These are phyloP conservation scores for Cichladusa arquata DNA, from an alignment of 2,113 vertebrate genomes.

Conservation along the genomic window DNA sequence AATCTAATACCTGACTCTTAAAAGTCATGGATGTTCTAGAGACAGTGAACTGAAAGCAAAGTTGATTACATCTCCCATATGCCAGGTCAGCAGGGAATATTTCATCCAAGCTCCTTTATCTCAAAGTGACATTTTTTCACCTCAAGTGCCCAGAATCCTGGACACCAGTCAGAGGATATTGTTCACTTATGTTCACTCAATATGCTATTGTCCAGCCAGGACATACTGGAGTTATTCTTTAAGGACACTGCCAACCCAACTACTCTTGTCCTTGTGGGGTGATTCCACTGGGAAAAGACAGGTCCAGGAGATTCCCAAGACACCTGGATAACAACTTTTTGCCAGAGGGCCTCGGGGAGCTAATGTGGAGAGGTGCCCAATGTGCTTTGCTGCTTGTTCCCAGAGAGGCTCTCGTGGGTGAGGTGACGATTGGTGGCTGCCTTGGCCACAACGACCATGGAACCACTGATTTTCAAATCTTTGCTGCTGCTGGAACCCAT, in stretches of 20 bases:
- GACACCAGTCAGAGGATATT: background rate
- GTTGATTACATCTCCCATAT: background rate
- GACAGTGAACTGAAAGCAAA: background rate
- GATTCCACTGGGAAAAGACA: background rate
- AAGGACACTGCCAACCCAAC: background rate
- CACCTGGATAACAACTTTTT: background rate
- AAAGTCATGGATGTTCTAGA: background rate
- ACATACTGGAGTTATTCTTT: background rate
- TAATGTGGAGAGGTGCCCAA: background rate
- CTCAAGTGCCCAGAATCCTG: background rate
- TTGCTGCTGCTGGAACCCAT: background rate
- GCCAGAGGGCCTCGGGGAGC: background rate
- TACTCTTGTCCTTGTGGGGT: background rate
- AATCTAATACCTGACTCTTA: background rate
- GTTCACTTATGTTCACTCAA: background rate
- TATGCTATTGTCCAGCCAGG: background rate
- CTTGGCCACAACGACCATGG: background rate
- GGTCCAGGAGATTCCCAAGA: background rate
- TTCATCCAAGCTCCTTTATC: background rate
- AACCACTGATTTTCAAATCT: background rate
- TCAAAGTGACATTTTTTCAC: background rate
- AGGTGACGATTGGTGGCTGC: rapidly evolving
- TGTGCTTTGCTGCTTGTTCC: background rate
- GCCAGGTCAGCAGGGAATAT: background rate
- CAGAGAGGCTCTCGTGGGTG: background rate